These are phyloP conservation scores for Danaus melanippus DNA, from an alignment of 1,140 invertebrate genomes.

Conservation along the genomic window DNA sequence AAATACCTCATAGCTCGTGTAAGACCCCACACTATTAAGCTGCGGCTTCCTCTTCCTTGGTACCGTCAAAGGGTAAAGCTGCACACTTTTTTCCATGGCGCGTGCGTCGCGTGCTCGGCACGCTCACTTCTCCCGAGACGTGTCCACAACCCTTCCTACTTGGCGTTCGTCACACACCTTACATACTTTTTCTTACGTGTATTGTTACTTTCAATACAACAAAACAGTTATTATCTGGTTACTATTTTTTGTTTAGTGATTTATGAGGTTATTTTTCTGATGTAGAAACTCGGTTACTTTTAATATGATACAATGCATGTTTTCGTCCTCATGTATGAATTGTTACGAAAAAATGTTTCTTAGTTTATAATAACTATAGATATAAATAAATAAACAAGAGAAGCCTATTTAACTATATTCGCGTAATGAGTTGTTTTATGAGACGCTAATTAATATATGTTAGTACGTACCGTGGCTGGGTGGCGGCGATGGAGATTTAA, in stretches of 20 bases:
- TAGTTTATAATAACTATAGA: no score
- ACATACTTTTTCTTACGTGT: background rate
- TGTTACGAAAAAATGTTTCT: no score
- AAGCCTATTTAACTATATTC: no score
- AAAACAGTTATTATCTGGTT: no score
- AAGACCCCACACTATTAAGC: background rate
- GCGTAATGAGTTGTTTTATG: constrained; percentile 1
- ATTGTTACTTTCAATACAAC: no score
- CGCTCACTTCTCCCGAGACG: background rate
- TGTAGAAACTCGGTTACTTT: no score
- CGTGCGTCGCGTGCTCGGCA: constrained; percentile 12
- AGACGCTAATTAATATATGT: background rate
- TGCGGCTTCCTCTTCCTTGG: constrained; percentile 2
- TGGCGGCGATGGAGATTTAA: constrained; percentile 70
- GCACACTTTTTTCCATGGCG: constrained; percentile 16
- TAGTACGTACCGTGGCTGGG: constrained; percentile 63
- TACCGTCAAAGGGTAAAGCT: constrained; percentile 17
- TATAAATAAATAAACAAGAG: no score
- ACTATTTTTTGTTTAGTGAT: no score
- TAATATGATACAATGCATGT: no score
- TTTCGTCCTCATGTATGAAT: no score
- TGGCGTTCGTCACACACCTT: background rate
- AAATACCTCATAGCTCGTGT: no score
- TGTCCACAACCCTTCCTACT: background rate
- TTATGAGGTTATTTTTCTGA: no score